Evolutionary conservation across 2,888 invertebrate species (phyloP), one percentile per base, ranked within the genome.

Genomic region (Melanotus villosus): DNA sequence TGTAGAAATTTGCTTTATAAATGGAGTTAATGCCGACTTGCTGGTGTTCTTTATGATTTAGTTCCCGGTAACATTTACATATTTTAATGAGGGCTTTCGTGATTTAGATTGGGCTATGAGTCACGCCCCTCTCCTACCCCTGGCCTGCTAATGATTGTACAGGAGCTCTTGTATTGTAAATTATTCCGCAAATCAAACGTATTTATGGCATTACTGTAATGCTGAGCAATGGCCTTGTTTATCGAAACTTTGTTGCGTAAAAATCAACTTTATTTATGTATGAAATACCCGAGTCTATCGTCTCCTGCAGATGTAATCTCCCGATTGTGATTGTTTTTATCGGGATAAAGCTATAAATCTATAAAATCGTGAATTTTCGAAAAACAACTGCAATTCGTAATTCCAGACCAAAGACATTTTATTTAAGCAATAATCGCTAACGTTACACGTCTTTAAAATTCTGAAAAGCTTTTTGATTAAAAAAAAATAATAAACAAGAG

Each of bases 41-140:
- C 77, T 78, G 76, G 78, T 78, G 77, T 77, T 80, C 78, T 80
- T 79, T 80, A 80, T 78, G 79, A 80, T 79, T 79, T 78, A 80
- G 78, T 80, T 80, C 77, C 76, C 76, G 76, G 78, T 74, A 80
- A 75, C 78, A 81, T 81, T 81, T 80, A 80, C 80, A 81, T 81
- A 81, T 81, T 81, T 81, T 81, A 81, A 81, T 80, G 80, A 81
- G 80, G 76, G 75, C 74, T 77, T 79, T 73, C 74, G 73, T 77
- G 77, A 78, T 78, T 80, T 79, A 78, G 74, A 76, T 75, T 70
- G 73, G 78, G 67, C 71, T 67, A 73, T 66, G 64, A 71, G 71
- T 68, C 64, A 72, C 66, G 70, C 68, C 68, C 63, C 62, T 63
- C 65, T 65, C 47, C 56, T 68, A 21, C 68, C 62, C 68, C 60